Evolutionary conservation across 2,888 invertebrate genomes (phyloP).

Genomic region (Erebia ligea): DNA sequence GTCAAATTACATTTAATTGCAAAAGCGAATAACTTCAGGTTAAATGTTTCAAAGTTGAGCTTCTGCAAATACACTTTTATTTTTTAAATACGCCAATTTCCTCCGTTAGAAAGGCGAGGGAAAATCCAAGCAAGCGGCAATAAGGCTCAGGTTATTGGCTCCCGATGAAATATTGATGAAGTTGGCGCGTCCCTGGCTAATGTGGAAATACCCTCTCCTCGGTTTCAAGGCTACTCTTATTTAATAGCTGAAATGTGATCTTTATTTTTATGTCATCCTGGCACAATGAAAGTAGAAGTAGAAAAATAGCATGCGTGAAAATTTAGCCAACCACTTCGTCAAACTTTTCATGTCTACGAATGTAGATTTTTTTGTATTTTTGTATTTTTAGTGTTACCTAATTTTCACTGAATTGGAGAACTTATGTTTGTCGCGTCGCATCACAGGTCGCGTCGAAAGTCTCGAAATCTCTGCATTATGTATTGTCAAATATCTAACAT

Average conservation of each 20-base stretch:
- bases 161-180: slow-evolving; percentile 68
- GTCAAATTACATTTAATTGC: no score
- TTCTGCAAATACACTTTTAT: background rate
- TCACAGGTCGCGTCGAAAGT: no score
- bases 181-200: slow-evolving; percentile 39
- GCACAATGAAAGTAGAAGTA: background rate
- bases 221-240: background rate
- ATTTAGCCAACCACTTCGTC: no score
- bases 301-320: no score
- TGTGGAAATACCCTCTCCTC: slow-evolving; percentile 29
- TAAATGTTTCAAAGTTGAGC: background rate
- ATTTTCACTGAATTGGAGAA: no score
- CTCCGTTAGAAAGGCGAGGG: slow-evolving; percentile 33
- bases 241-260: background rate
- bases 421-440: no score
- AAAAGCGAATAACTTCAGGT: no score
- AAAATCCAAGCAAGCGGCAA: slow-evolving; percentile 42
- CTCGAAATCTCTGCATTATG: no score
- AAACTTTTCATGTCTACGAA: no score
- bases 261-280: background rate
- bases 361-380: no score
- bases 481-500: no score
- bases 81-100: slow-evolving; percentile 1
- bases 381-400: no score
- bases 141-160: slow-evolving; percentile 54